Base-by-base conservation (phyloP, 2,797 vertebrate genomes). In the Argya squamiceps region DNA sequence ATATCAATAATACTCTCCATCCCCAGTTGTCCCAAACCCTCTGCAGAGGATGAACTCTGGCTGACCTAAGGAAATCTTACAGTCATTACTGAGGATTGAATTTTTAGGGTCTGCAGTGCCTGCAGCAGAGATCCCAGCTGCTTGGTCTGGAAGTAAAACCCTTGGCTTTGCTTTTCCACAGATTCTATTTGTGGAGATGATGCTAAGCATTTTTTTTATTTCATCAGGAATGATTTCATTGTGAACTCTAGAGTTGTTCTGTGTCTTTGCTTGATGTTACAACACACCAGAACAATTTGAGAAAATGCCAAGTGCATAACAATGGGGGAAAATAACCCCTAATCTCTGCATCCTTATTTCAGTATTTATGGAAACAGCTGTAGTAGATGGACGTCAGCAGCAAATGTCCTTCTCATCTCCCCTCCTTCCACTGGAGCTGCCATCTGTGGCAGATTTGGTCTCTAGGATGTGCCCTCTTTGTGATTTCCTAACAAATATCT, bases 281-380 rank as follows among this genome's bases (percentile, higher is more conserved):
- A 91, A 85, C 87, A 96, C 71, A 84, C 27, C 7, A n/a, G 65
- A 89, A 62, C 23, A 34, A 30, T 46, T 89, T 50, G 68, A 82
- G 77, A 82, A 91, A 44, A 85, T 80, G 64, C 87, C 82, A 85
- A 55, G 19, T 86, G 77, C 88, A 44, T 89, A 87, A 95, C 88
- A 96, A 37, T 81, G 56, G 49, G 65, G 64, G 15, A 87, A 91
- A 92, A 63, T 18, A 60, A 22, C 81, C 90, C 82, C 30, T 71
- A 73, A 62, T 50, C 73, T 74, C 67, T 58, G 27, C 60, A 94
- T 94, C 79, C 83, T 91, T 43, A 50, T 59, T 83, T 59, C 76
- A 60, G 12, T 94, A 80, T 88, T 87, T 87, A 36, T 92, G 70
- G 84, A 92, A 97, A 96, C 37, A 53, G 65, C 78, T 93, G 27